Conservation (phyloP, 2,797 vertebrate genomes). For the Chaunax sp. region DNA sequence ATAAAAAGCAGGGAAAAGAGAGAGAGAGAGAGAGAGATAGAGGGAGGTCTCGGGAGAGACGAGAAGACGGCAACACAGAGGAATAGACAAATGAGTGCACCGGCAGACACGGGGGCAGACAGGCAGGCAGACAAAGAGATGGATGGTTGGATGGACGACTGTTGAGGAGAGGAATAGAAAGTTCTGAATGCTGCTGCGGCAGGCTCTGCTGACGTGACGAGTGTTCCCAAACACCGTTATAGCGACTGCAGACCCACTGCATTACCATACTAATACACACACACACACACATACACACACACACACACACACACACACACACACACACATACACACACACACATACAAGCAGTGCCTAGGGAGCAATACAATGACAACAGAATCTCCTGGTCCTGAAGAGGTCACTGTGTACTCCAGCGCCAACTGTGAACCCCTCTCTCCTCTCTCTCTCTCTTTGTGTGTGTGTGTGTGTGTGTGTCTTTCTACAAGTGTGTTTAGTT, state of each 20-base stretch:
- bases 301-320: slow-evolving; percentile 35
- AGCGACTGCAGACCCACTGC: slow-evolving; percentile 76
- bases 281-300: slow-evolving; percentile 31
- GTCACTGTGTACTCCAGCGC: slow-evolving; percentile 68
- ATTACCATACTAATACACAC: slow-evolving; percentile 66
- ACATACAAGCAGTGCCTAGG: slow-evolving; percentile 31
- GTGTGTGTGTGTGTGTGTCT: background rate
- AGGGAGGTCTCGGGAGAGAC: slow-evolving; percentile 1
- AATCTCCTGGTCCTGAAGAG: slow-evolving; percentile 71
- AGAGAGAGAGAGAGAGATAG: background rate
- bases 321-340: slow-evolving; percentile 32
- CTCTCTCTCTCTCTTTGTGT: background rate
- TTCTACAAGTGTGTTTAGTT: background rate
- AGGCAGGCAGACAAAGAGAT: slow-evolving; percentile 58
- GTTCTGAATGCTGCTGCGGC: slow-evolving; percentile 75
- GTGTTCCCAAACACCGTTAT: slow-evolving; percentile 80
- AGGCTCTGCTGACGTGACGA: slow-evolving; percentile 80
- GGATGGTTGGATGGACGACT: slow-evolving; percentile 63
- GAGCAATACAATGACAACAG: slow-evolving; percentile 68
- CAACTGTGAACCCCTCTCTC: slow-evolving; percentile 7
- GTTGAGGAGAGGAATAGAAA: slow-evolving; percentile 72
- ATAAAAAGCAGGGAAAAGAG: slow-evolving; percentile 16
- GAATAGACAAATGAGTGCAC: slow-evolving; percentile 44
- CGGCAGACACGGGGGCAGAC: slow-evolving; percentile 39
- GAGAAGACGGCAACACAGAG: slow-evolving; percentile 24